Base-by-base conservation (phyloP, 2,113 vertebrate species). In the Triplophysa tibetana region DNA sequence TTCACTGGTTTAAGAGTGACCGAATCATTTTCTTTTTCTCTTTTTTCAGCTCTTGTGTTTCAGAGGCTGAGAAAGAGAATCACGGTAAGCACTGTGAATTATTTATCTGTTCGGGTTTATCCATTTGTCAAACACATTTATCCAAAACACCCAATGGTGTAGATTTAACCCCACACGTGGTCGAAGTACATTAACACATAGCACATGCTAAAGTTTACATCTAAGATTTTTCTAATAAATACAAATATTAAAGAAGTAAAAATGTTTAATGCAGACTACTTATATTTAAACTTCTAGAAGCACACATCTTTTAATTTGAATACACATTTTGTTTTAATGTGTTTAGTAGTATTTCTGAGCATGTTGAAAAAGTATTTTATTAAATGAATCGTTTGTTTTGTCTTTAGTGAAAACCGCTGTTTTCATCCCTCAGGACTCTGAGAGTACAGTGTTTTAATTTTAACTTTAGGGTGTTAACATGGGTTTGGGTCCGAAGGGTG, bases 21-120 rank as follows among this genome's bases (percentile, higher is more conserved):
- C 12, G 21, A 24, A 33, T 63, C 68, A 13, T 50, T 11, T 43
- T 16, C 23, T 52, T 26, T 74, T 26, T 75, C 75, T 68, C 2
- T 84, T 88, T 65, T 84, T 88, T 33, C 84, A 98, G 96, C 85
- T 94, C 94, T 43, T 89, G 91, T 17, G 91, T 90, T 38, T 94
- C 95, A 1, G 88, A 88, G 52, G 92, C 88, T 61, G 93, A 95
- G 85, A 93, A 90, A 78, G 86, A 91, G 79, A 89, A 14, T 61
- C 84, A 83, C 88, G 94, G 95, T 96, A 90, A 92, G 95, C 88
- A 10, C 26, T 2, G 33, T 56, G 23, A 60, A 70, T 29, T 14
- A 52, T 52, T 52, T 7, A 6, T 52, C 13, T 17, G 4, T 52
- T 52, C 17, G 13, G 4, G 14, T 52, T 17, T 52, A 52, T 52